phyloP scores from a whole-genome alignment of 2,888 invertebrate genomes.

The Apoda limacodes region DNA sequence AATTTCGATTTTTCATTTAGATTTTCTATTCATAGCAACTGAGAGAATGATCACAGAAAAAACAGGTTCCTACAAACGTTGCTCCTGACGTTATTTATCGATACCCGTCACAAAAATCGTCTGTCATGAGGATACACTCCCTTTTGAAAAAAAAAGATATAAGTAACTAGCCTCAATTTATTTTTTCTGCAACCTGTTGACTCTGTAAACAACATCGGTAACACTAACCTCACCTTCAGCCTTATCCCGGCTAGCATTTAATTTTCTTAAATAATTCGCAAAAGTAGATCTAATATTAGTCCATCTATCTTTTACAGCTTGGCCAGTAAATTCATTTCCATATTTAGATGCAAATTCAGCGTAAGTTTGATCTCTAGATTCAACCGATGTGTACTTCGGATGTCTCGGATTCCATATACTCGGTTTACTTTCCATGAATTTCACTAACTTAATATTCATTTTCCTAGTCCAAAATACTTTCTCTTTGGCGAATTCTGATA shows the following conservation, averaged over 20 bases:
- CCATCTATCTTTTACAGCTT: constrained; percentile 59
- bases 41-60: too few species aligned
- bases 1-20: too few species aligned
- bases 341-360: constrained; percentile 51
- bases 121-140: too few species aligned
- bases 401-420: constrained; percentile 59
- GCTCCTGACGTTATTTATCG: too few species aligned
- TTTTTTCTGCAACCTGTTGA: too few species aligned
- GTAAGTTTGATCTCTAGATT: constrained; percentile 43
- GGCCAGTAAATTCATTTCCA: constrained; percentile 47
- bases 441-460: constrained; percentile 55
- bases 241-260: constrained; percentile 34
- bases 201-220: too few species aligned
- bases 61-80: too few species aligned
- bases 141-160: too few species aligned
- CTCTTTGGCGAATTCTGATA: constrained; percentile 53
- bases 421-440: constrained; percentile 46
- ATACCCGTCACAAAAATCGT: neutral
- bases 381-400: constrained; percentile 48
- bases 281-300: constrained; percentile 59
- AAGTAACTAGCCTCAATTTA: neutral
- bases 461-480: constrained; percentile 58
- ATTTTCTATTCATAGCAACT: too few species aligned
- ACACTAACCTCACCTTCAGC: constrained; percentile 33
- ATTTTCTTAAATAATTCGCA: constrained; percentile 51